Evolutionary conservation across 1,140 invertebrate genomes (phyloP), one percentile per base, ranked within the genome.

Genomic region (Babylonia areolata): DNA sequence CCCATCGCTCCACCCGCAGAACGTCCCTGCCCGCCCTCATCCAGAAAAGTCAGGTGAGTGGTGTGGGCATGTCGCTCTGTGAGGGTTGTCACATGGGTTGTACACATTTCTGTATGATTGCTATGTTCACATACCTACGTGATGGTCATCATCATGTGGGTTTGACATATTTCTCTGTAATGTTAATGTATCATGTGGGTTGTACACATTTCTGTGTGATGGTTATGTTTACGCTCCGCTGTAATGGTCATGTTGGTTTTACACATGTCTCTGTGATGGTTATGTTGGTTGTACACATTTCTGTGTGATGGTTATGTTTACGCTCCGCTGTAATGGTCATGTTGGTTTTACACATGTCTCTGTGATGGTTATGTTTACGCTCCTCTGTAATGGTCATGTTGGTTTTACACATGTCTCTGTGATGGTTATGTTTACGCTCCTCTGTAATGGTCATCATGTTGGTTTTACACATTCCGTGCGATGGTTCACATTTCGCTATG

Each of bases 1-100:
- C 91, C 64, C 90, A 91, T 82, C 89, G 92, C 46, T 90, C 90
- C n/a, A 88, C 89, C 0, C 87, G 94, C 73, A 88, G 94, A 37
- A 94, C 93, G 28, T 94, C 94, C 23, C 89, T 94, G 81, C 94
- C 94, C 46, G 93, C 93, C 15, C 89, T 94, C 69, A 93, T 94
- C 79, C 93, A 93, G 88, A 94, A 93, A 88, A 91, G 89, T 86
- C 93, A 93, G 93, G 93, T 94, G 88, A 90, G 91, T 87, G 23
- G 1, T 20, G 12, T 37, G 39, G n/a, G 2, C 31, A 35, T 69
- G 64, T 31, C n/a, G 28, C 64, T 69, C 17, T n/a, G n/a, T n/a
- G n/a, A n/a, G n/a, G n/a, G n/a, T n/a, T 69, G 5, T 5, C 11
- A 11, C 28, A 6, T 9, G 17, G 11, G 11, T 17, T 28, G 9